Conservation (phyloP, 2,888 invertebrate species). For the Petrolisthes cinctipes region DNA sequence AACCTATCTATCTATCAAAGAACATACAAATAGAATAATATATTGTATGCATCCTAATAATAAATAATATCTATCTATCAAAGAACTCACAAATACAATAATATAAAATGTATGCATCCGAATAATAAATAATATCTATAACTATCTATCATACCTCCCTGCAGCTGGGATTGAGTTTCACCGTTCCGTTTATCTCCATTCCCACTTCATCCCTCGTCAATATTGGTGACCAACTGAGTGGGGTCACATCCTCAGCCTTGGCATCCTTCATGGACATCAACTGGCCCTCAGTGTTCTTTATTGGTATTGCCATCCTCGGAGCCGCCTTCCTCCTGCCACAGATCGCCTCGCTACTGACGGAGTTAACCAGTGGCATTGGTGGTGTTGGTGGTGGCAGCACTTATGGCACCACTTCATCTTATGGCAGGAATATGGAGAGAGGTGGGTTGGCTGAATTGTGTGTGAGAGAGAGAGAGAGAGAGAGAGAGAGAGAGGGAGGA, state of each 20-base stretch:
- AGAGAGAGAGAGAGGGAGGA: too few relatives aligned
- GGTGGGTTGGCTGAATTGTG: conserved; percentile 2
- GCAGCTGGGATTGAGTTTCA: conserved; percentile 66
- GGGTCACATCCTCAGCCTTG: conserved; percentile 46
- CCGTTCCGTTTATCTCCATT: conserved; percentile 65
- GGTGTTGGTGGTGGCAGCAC: neutral
- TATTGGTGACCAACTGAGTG: conserved; percentile 43
- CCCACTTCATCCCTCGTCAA: conserved; percentile 55
- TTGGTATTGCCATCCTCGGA: conserved; percentile 30
- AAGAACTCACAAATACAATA: too few relatives aligned
- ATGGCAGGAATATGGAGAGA: conserved; percentile 30
- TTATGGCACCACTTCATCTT: neutral
- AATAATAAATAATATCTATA: too few relatives aligned
- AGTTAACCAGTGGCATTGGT: neutral
- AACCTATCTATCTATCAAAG: too few relatives aligned
- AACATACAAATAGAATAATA: too few relatives aligned
- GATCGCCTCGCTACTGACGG: conserved; percentile 5
- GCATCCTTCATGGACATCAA: conserved; percentile 51
- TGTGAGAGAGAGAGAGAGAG: too few relatives aligned
- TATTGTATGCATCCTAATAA: too few relatives aligned
- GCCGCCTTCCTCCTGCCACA: conserved; percentile 61
- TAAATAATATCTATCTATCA: too few relatives aligned
- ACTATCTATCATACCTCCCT: too few relatives aligned
- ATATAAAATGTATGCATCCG: too few relatives aligned
- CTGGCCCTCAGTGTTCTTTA: conserved; percentile 52